Percentiles rank a stretch among this genome's conserved stretches.
Conservation (phyloP, 2,113 vertebrate species). For the Bungarus multicinctus region DNA sequence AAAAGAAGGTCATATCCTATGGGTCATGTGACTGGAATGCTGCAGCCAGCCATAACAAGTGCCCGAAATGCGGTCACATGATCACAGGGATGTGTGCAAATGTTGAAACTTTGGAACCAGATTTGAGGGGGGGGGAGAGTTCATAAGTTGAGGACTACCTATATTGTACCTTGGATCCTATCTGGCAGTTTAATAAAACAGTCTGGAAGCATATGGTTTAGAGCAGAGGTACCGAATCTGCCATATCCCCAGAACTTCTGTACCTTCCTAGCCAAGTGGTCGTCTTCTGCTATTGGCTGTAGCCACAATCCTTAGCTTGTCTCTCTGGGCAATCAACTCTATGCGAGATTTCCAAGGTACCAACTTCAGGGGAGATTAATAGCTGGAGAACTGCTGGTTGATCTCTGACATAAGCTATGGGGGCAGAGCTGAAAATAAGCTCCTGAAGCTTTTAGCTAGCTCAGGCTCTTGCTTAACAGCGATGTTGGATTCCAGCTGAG, state of each 20-base stretch:
- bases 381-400: neutral
- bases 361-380: constrained; percentile 3
- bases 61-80: no score
- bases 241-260: neutral
- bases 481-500: neutral
- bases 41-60: no score
- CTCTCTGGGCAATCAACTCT: neutral
- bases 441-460: neutral
- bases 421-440: neutral
- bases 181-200: neutral
- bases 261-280: neutral
- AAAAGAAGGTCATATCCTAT: no score
- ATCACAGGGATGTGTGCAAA: no score
- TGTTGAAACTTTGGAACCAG: no score
- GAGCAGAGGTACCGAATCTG: neutral
- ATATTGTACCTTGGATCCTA: neutral
- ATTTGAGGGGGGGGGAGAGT: no score
- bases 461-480: constrained; percentile 17
- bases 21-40: no score
- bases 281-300: neutral
- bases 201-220: neutral
- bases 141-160: no score
- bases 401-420: constrained; percentile 17
- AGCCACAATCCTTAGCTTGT: no score
- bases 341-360: constrained; percentile 16